Percentiles rank a stretch among this genome's conserved stretches.
Conservation (phyloP, 2,797 vertebrate genomes). For the Myotis planiceps region DNA sequence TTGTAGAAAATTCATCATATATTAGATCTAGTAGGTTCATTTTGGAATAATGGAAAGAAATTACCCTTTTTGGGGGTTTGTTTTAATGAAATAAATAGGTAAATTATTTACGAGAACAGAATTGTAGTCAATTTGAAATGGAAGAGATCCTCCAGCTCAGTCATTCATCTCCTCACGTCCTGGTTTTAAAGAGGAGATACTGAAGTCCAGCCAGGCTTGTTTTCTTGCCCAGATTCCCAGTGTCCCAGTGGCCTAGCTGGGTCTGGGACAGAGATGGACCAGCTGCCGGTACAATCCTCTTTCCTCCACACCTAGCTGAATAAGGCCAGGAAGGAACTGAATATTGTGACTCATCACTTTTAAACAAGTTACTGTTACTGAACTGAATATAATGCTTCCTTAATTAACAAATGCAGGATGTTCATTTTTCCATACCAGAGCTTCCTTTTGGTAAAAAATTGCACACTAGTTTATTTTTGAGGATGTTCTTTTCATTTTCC, state of each 20-base stretch:
- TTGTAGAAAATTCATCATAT: neutral
- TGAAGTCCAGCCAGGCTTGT: neutral
- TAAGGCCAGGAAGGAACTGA: constrained; percentile 49
- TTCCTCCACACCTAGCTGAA: neutral
- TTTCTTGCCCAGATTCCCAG: neutral
- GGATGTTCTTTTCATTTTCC: constrained; percentile 53
- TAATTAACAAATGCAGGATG: constrained; percentile 64
- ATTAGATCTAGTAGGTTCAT: neutral
- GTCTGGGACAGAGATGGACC: neutral
- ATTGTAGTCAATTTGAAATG: neutral
- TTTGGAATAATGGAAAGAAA: neutral
- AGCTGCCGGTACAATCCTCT: neutral
- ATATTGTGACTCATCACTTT: constrained; percentile 62
- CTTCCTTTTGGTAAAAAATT: constrained; percentile 60
- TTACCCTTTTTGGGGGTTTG: neutral
- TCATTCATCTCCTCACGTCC: neutral
- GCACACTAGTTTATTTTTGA: constrained; percentile 57
- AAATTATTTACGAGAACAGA: neutral
- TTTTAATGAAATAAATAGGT: neutral
- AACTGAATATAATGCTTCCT: constrained; percentile 43
- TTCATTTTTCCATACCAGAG: constrained; percentile 47
- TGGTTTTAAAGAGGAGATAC: neutral
- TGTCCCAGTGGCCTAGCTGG: neutral
- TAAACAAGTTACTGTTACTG: constrained; percentile 7
- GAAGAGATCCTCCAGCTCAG: neutral